phyloP scores from a whole-genome alignment of 2,797 vertebrate genomes.

The Peromyscus melanophrys region DNA sequence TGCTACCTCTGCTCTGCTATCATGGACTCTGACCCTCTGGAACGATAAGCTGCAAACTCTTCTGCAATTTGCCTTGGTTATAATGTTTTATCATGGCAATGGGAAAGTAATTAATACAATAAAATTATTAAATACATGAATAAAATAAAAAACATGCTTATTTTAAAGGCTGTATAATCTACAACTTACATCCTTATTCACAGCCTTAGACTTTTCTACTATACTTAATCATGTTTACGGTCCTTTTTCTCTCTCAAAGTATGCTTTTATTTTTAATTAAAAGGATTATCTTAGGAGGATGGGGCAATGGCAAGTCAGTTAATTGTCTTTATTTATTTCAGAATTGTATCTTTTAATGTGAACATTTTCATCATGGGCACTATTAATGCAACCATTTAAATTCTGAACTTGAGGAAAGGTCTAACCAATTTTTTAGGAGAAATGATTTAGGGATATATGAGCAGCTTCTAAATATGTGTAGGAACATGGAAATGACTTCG shows the following conservation, averaged over 20 bases:
- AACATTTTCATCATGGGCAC: conserved; percentile 91
- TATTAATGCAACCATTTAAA: conserved; percentile 89
- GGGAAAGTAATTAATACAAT: background rate
- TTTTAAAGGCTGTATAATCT: conserved; percentile 5
- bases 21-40: background rate
- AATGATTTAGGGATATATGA: conserved; percentile 91
- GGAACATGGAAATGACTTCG: conserved; percentile 69
- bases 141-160: background rate
- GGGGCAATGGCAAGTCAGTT: background rate
- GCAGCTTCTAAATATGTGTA: conserved; percentile 88
- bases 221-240: background rate
- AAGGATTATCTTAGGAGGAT: background rate
- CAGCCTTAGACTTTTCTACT: conserved; percentile 16
- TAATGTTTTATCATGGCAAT: background rate
- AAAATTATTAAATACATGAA: background rate
- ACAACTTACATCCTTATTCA: background rate
- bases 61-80: background rate
- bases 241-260: background rate
- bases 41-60: background rate
- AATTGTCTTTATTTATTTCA: background rate
- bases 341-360: conserved; percentile 82
- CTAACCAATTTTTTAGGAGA: conserved; percentile 90
- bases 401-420: conserved; percentile 91
- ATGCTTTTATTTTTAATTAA: background rate
- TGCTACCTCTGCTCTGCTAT: background rate